These are phyloP conservation scores for Monarcha castaneiventris DNA, from an alignment of 2,113 vertebrate genomes.

Conservation along the genomic window DNA sequence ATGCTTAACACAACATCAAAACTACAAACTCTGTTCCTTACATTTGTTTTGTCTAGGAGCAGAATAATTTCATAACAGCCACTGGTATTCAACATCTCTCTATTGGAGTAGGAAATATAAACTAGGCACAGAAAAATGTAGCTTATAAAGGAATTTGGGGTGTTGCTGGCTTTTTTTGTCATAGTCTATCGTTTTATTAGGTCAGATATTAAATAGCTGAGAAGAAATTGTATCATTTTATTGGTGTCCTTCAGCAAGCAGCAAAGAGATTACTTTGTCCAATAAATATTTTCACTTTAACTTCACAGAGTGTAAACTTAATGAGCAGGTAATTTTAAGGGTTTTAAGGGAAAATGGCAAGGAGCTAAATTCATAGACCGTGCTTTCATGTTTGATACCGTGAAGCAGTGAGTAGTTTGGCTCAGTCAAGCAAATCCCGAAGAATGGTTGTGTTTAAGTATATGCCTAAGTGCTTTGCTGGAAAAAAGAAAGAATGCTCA, in stretches of 20 bases:
- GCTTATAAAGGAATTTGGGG: not conserved
- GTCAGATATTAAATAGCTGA: not conserved
- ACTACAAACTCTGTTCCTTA: not conserved
- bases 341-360: not conserved
- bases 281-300: not conserved
- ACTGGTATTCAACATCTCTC: not conserved
- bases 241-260: not conserved
- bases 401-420: not conserved
- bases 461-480: not conserved
- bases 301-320: conserved; percentile 6
- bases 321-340: not conserved
- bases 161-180: not conserved
- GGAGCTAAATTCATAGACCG: not conserved
- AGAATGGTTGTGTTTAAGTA: not conserved
- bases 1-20: not conserved
- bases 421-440: not conserved
- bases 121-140: not conserved
- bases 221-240: not conserved
- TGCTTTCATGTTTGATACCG: not conserved
- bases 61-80: not conserved
- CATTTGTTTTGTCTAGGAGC: not conserved
- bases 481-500: not conserved
- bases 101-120: not conserved
- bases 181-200: not conserved
- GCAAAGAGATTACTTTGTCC: not conserved